These are phyloP conservation scores for Leucophenga montana DNA, from an alignment of 2,888 invertebrate genomes.

Conservation along the genomic window DNA sequence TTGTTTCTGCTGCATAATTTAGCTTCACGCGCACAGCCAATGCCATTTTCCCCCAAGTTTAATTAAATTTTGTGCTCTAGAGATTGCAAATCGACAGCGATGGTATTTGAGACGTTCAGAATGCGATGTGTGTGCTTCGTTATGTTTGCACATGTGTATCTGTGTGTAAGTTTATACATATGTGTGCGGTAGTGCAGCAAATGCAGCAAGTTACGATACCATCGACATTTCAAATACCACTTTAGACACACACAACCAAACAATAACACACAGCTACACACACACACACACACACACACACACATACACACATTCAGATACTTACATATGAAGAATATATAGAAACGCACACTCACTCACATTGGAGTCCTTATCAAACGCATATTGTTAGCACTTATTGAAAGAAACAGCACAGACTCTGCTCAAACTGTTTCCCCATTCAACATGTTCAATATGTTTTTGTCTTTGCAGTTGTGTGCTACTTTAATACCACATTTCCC, in stretches of 20 bases:
- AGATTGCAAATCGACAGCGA: not conserved
- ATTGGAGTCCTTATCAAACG: not conserved
- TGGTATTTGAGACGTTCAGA: too few relatives aligned
- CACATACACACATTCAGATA: not conserved
- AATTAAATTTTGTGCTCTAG: constrained; percentile 17
- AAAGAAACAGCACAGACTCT: not conserved
- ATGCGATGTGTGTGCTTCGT: too few relatives aligned
- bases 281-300: not conserved
- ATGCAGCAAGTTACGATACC: not conserved
- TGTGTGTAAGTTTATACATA: not conserved
- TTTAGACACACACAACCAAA: not conserved
- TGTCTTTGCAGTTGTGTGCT: constrained; percentile 1
- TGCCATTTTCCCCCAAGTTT: constrained; percentile 16
- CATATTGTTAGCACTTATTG: constrained; percentile 9
- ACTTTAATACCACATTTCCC: constrained; percentile 5
- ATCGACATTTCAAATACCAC: too few relatives aligned
- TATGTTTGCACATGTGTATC: too few relatives aligned
- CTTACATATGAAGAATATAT: too few relatives aligned
- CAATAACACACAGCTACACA: not conserved
- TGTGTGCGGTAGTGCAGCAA: not conserved
- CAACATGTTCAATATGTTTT: not conserved
- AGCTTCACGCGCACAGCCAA: constrained; percentile 3
- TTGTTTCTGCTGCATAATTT: constrained; percentile 10
- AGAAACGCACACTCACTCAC: not conserved
- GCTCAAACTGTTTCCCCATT: too few relatives aligned